phyloP scores from a whole-genome alignment of 2,797 vertebrate species.

The Argya squamiceps region DNA sequence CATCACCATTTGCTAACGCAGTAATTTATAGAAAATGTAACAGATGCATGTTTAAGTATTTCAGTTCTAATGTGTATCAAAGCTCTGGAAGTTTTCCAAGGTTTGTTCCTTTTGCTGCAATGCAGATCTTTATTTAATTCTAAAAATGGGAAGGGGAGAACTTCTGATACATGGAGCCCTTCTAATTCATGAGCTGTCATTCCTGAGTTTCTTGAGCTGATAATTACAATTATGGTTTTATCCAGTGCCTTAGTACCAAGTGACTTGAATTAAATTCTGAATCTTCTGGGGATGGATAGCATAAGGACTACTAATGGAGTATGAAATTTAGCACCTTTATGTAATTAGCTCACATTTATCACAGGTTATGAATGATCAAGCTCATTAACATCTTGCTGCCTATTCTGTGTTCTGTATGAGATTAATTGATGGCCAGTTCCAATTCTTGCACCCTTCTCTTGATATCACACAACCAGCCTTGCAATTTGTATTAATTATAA shows the following conservation, averaged over 20 bases:
- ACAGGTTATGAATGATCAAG: slow-evolving; percentile 35
- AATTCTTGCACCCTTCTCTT: neutral
- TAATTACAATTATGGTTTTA: slow-evolving; percentile 43
- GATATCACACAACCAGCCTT: neutral
- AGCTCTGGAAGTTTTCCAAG: neutral
- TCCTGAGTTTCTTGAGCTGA: slow-evolving; percentile 24
- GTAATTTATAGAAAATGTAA: neutral
- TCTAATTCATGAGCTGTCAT: slow-evolving; percentile 8
- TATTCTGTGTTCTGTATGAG: neutral
- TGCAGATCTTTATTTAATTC: neutral
- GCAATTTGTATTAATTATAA: slow-evolving; percentile 25
- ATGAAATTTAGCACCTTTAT: slow-evolving; percentile 47
- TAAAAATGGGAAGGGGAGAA: neutral
- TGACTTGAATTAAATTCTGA: slow-evolving; percentile 59
- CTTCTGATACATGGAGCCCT: neutral
- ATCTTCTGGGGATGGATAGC: slow-evolving; percentile 42
- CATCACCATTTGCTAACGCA: neutral
- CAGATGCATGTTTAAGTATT: neutral
- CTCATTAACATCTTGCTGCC: slow-evolving; percentile 47
- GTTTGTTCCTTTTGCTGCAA: slow-evolving; percentile 4
- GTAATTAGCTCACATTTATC: slow-evolving; percentile 61
- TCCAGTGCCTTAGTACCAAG: slow-evolving; percentile 23
- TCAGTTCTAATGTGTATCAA: neutral
- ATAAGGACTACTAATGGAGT: slow-evolving; percentile 46
- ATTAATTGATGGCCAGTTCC: neutral